These are phyloP conservation scores for Eupristina koningsbergeri DNA, from an alignment of 1,140 invertebrate genomes.

Conservation along the genomic window DNA sequence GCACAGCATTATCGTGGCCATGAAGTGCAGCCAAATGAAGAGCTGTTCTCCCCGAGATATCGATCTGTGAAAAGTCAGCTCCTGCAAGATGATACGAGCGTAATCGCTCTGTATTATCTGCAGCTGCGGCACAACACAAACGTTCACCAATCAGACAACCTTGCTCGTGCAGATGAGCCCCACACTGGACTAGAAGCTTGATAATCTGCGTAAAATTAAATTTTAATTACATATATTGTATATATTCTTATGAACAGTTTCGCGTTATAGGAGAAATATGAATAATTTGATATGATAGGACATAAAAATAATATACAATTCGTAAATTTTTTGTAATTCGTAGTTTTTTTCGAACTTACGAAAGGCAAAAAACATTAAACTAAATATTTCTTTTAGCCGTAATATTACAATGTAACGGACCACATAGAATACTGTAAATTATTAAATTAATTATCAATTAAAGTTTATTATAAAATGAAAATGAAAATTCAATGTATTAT, in stretches of 20 bases:
- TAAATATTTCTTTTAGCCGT: too few species aligned
- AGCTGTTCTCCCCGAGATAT: conserved; percentile 77
- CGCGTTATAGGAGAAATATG: too few species aligned
- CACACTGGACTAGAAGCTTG: conserved; percentile 76
- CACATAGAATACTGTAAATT: too few species aligned
- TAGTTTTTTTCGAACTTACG: too few species aligned
- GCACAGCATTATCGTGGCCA: conserved; percentile 62
- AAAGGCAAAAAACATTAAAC: too few species aligned
- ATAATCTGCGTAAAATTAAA: conserved; percentile 66
- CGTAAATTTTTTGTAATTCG: too few species aligned
- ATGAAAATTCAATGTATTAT: background rate
- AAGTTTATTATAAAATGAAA: background rate
- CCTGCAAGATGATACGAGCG: conserved; percentile 78
- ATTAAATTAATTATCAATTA: background rate
- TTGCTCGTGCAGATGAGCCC: conserved; percentile 77
- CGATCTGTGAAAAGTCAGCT: conserved; percentile 76
- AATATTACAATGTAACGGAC: too few species aligned
- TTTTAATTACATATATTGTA: too few species aligned
- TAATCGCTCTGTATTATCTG: conserved; percentile 75
- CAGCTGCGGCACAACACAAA: conserved; percentile 77
- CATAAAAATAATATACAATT: too few species aligned
- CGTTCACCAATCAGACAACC: conserved; percentile 74
- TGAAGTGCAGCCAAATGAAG: conserved; percentile 76
- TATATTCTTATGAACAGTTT: too few species aligned
- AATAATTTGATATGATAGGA: too few species aligned